Base-by-base conservation (phyloP, 37 sponge, comb jelly and placozoan genomes). In the Ephydatia muelleri region DNA sequence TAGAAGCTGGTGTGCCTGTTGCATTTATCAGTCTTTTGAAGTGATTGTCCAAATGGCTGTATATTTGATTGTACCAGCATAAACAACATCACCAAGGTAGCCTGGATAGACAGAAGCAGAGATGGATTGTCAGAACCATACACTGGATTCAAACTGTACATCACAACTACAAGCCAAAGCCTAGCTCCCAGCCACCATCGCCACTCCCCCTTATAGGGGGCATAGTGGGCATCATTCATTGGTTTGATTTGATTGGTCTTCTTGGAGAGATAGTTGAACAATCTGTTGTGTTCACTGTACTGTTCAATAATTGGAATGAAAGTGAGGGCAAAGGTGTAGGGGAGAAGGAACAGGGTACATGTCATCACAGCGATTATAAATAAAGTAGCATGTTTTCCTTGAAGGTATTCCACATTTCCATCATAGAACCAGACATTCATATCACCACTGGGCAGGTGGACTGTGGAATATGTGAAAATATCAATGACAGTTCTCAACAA, bases 151-250 rank as follows among this genome's bases (percentile, higher is more conserved):
- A 75, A 37, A 30, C 31, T 30, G n/a, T 30, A 31, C 19, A 80
- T 65, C n/a, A 64, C 5, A 14, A 65, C 37, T 28, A 80, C 29
- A 66, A 64, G 67, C 65, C 67, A 80, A 28, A 80, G 68, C 25
- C 81, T 26, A 28, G 65, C 13, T 80, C 67, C 81, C 57, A 80
- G 65, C 81, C 81, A 80, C 32, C 22, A 65, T 27, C 81, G 81
- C 29, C 30, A 80, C 35, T 80, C n/a, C 67, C 31, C 68, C 31
- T 80, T 80, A 65, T 80, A 80, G 33, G 81, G 81, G 57, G 65
- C 81, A 67, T 32, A 80, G 65, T 65, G 36, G 64, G 67, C 65
- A 29, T 80, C 81, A 26, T 65, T 19, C 25, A 80, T 28, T 23
- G 81, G 81, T 29, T 32, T 30, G 35, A 80, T 65, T 5, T 80